Conservation (phyloP, 2,888 invertebrate species). For the Chymomyza amoena region DNA sequence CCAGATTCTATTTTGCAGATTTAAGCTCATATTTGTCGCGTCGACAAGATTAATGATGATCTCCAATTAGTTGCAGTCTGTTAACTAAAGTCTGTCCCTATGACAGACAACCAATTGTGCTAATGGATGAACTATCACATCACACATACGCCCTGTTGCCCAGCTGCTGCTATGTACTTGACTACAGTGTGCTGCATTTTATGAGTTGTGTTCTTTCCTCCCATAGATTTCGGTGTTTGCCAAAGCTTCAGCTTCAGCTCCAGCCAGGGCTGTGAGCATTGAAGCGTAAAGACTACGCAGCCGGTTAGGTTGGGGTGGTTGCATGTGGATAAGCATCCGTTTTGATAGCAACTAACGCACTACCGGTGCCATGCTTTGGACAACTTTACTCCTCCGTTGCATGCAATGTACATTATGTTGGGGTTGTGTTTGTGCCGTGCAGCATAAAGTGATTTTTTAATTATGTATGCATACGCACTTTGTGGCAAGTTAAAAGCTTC, state of each 20-base stretch:
- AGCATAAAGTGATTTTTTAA: conserved; percentile 46
- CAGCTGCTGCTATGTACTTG: background rate
- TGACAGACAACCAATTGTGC: conserved; percentile 51
- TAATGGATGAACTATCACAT: conserved; percentile 61
- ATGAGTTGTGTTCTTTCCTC: background rate
- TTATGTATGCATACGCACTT: conserved; percentile 20
- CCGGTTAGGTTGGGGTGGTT: conserved; percentile 43
- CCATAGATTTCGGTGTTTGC: background rate
- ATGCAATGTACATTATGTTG: background rate
- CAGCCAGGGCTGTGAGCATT: conserved; percentile 26
- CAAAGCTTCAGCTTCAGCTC: background rate
- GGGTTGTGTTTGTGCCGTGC: too few relatives aligned
- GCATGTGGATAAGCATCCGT: conserved; percentile 20
- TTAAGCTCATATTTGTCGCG: background rate
- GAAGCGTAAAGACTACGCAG: conserved; percentile 54
- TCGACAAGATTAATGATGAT: background rate
- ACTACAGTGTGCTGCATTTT: background rate
- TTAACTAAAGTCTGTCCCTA: background rate
- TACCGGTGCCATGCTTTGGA: conserved; percentile 34
- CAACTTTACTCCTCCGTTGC: conserved; percentile 33
- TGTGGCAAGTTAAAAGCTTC: conserved; percentile 20
- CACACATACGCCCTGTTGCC: conserved; percentile 26
- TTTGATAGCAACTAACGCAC: conserved; percentile 18
- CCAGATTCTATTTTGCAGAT: too few relatives aligned
- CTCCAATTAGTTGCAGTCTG: background rate